Conservation (phyloP, 2,113 vertebrate genomes). For the Leucopsar rothschildi region DNA sequence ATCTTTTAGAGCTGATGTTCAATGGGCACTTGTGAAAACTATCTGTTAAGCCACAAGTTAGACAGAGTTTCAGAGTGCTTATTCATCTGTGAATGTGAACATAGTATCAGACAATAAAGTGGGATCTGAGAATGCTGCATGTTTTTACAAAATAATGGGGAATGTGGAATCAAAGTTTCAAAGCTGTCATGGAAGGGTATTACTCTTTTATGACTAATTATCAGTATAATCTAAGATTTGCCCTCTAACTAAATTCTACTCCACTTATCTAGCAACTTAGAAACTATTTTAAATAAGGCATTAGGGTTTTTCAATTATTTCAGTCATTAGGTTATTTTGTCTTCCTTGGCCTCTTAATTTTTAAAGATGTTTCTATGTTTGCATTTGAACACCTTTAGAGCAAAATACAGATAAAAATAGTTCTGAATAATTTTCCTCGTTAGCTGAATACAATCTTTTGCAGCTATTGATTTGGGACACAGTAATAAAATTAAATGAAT, state of each 20-base stretch:
- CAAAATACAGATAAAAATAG: not conserved
- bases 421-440: not conserved
- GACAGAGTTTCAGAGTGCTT: not conserved
- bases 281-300: not conserved
- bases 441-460: not conserved
- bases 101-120: not conserved
- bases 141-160: not conserved
- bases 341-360: not conserved
- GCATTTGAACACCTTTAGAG: not conserved
- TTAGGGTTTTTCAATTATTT: not conserved
- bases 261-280: not conserved
- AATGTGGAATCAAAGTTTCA: not conserved
- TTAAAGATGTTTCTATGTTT: not conserved
- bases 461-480: not conserved
- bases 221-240: not conserved
- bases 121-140: not conserved
- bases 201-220: not conserved
- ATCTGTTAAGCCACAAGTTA: not conserved
- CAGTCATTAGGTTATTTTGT: not conserved
- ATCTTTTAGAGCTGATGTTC: not conserved
- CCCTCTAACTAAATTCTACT: not conserved
- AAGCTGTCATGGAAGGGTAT: not conserved
- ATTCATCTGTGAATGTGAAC: not conserved
- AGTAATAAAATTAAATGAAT: not conserved
- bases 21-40: not conserved